Evolutionary conservation across 2,797 vertebrate species (phyloP).

Genomic region (Rachycentron canadum): DNA sequence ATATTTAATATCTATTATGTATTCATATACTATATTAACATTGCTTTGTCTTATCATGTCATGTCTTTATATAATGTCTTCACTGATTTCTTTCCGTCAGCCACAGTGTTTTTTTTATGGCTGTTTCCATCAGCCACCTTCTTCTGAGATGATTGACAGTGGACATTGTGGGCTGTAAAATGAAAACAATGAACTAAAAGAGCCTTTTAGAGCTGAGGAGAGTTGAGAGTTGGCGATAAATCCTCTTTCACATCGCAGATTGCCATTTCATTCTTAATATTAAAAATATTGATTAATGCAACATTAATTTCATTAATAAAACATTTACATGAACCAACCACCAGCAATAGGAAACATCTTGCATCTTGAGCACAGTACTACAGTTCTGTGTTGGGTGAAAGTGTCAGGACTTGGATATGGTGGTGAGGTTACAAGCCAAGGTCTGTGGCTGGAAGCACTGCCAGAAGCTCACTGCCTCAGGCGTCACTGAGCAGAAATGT

Average conservation of each 20-base stretch:
- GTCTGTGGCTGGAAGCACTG: slow-evolving; percentile 8
- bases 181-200: background rate
- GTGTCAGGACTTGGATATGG: slow-evolving; percentile 21
- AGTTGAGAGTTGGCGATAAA: too few species aligned
- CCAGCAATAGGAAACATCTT: background rate
- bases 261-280: background rate
- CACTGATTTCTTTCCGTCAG: too few species aligned
- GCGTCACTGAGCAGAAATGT: slow-evolving; percentile 19
- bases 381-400: slow-evolving; percentile 12
- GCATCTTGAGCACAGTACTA: background rate
- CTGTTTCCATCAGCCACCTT: too few species aligned
- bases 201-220: background rate
- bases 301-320: background rate
- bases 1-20: too few species aligned
- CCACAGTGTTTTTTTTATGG: too few species aligned
- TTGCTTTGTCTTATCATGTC: too few species aligned
- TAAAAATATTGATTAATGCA: background rate
- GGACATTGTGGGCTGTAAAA: background rate
- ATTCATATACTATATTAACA: too few species aligned
- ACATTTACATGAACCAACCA: background rate
- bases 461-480: slow-evolving; percentile 35
- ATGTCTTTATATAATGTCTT: too few species aligned
- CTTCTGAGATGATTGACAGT: background rate
- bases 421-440: slow-evolving; percentile 11
- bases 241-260: background rate